Conservation (phyloP, 2,888 invertebrate species). For the Synergus itoensis region DNA sequence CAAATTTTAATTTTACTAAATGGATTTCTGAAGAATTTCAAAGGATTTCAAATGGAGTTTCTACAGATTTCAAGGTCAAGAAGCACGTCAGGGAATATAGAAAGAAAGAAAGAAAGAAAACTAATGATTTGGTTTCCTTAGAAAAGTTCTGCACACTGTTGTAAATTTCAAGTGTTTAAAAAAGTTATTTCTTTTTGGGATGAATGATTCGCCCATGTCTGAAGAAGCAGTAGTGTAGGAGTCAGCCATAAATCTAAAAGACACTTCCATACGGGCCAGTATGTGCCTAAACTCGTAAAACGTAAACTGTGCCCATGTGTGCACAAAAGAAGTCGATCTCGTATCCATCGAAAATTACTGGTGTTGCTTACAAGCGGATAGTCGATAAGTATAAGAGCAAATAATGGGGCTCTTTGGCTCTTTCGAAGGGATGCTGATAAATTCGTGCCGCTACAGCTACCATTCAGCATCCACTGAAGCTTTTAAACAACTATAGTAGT, state of each 20-base stretch:
- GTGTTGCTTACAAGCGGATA: slow-evolving; percentile 32
- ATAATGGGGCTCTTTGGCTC: slow-evolving; percentile 56
- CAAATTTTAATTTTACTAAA: too few relatives aligned
- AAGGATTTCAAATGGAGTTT: too few relatives aligned
- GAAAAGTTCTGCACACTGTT: neutral
- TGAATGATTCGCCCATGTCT: neutral
- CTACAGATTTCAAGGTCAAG: too few relatives aligned
- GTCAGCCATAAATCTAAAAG: slow-evolving; percentile 19
- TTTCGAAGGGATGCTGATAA: slow-evolving; percentile 59
- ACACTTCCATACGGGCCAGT: slow-evolving; percentile 11
- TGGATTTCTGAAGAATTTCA: too few relatives aligned
- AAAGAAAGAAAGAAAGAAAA: too few relatives aligned
- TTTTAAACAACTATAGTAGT: slow-evolving; percentile 51
- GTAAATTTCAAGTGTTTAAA: neutral
- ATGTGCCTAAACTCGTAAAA: slow-evolving; percentile 34
- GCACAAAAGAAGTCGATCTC: slow-evolving; percentile 36
- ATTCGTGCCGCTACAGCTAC: slow-evolving; percentile 55
- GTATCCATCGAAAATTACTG: slow-evolving; percentile 35
- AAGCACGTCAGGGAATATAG: too few relatives aligned
- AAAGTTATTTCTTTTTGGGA: neutral
- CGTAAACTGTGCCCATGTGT: slow-evolving; percentile 17
- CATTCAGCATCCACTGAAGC: slow-evolving; percentile 55
- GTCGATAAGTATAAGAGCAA: slow-evolving; percentile 59
- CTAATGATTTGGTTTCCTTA: too few relatives aligned
- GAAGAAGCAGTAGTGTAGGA: neutral